A percentile compares a stretch with the other conserved stretches of the same genome.
Conservation (phyloP, 2,888 invertebrate species). For the Cheilosia grossa region DNA sequence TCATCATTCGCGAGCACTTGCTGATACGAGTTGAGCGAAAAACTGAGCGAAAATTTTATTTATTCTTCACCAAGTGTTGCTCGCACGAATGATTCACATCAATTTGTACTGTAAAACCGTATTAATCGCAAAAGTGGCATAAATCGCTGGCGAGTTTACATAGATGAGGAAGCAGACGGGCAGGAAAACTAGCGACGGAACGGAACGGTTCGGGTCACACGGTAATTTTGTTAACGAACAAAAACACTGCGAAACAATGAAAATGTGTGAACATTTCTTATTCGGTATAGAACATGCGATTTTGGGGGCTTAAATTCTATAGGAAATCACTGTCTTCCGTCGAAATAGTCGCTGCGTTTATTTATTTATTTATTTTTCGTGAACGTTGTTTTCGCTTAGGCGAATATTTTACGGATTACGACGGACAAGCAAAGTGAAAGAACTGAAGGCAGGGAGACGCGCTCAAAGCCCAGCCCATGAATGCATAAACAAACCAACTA, state of each 20-base stretch:
- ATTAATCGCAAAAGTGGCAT: slow-evolving; percentile 15
- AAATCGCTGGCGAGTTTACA: slow-evolving; percentile 17
- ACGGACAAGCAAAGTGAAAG: slow-evolving; percentile 24
- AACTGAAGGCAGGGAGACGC: slow-evolving; percentile 56
- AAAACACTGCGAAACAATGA: slow-evolving; percentile 24
- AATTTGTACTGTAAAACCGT: slow-evolving; percentile 39
- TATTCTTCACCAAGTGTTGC: slow-evolving; percentile 17
- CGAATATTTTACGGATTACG: not conserved
- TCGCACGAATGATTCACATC: slow-evolving; percentile 25
- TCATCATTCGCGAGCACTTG: slow-evolving; percentile 28
- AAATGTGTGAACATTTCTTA: slow-evolving; percentile 44
- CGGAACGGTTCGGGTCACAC: slow-evolving; percentile 58
- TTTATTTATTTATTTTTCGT: slow-evolving; percentile 4
- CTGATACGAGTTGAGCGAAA: slow-evolving; percentile 36
- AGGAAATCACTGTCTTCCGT: slow-evolving; percentile 1
- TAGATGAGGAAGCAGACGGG: slow-evolving; percentile 51
- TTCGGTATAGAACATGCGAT: slow-evolving; percentile 11
- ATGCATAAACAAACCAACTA: slow-evolving; percentile 71
- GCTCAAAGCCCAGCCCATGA: slow-evolving; percentile 70
- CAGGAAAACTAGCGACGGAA: slow-evolving; percentile 34
- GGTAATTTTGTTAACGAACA: slow-evolving; percentile 44
- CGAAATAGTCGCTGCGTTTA: not conserved
- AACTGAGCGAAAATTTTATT: slow-evolving; percentile 34
- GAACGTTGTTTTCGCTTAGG: not conserved
- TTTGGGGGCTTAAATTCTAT: not conserved